Conservation (phyloP, 1,140 invertebrate genomes). For the Trigoniulus corallinus region DNA sequence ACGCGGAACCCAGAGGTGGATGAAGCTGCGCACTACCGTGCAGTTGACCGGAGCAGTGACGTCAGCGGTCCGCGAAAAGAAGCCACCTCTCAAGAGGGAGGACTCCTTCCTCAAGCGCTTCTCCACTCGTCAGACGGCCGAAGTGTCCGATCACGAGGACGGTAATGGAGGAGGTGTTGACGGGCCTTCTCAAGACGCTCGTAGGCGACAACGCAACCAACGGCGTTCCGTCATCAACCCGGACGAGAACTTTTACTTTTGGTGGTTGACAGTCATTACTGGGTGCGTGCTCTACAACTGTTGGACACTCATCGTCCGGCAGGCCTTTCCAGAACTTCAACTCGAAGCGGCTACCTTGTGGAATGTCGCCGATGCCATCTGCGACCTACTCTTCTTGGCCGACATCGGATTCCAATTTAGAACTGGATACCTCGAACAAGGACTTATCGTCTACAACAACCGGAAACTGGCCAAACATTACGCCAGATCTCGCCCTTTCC, state of each 20-base stretch:
- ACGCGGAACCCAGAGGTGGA: slow-evolving; percentile 68
- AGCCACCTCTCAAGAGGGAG: slow-evolving; percentile 71
- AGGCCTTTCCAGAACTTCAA: slow-evolving; percentile 83
- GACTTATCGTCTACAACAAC: slow-evolving; percentile 80
- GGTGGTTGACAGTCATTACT: slow-evolving; percentile 80
- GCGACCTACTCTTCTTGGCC: slow-evolving; percentile 67
- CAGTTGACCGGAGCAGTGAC: slow-evolving; percentile 73
- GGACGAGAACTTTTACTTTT: slow-evolving; percentile 88
- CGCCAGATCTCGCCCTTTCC: slow-evolving; percentile 61
- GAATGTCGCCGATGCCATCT: slow-evolving; percentile 46
- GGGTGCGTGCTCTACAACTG: slow-evolving; percentile 82
- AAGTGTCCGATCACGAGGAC: slow-evolving; percentile 51
- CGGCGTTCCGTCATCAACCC: slow-evolving; percentile 76
- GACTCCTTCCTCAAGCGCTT: slow-evolving; percentile 89
- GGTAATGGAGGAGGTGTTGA: slow-evolving; percentile 34
- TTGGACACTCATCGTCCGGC: slow-evolving; percentile 85
- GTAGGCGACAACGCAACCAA: slow-evolving; percentile 32
- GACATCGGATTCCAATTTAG: slow-evolving; percentile 80
- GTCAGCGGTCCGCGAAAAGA: slow-evolving; percentile 39
- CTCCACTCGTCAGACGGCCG: slow-evolving; percentile 74
- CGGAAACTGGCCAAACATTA: slow-evolving; percentile 80
- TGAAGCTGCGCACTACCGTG: slow-evolving; percentile 80
- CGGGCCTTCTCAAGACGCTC: slow-evolving; percentile 4
- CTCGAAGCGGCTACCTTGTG: slow-evolving; percentile 9
- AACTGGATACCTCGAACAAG: slow-evolving; percentile 90